Conservation (phyloP, 2,888 invertebrate species). For the Lampropteryx suffumata region DNA sequence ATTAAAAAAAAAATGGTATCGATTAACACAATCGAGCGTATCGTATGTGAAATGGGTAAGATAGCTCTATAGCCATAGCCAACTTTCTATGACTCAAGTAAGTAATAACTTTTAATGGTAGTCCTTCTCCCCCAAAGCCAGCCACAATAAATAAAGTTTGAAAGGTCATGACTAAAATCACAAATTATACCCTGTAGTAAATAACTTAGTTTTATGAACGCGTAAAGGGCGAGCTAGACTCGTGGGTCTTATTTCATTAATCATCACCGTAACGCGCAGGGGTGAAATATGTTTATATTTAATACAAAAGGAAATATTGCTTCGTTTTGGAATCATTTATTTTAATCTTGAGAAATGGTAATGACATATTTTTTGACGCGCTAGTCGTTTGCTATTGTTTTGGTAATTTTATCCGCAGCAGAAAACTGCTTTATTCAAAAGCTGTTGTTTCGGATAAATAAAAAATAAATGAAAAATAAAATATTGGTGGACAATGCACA, state of each 20-base stretch:
- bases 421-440: too few species aligned
- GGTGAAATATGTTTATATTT: slow-evolving; percentile 68
- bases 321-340: slow-evolving; percentile 49
- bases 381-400: not conserved
- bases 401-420: not conserved
- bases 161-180: slow-evolving; percentile 24
- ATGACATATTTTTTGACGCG: slow-evolving; percentile 37
- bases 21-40: too few species aligned
- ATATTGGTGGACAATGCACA: too few species aligned
- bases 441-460: too few species aligned
- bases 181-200: slow-evolving; percentile 45
- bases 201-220: slow-evolving; percentile 65
- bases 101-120: not conserved
- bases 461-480: too few species aligned
- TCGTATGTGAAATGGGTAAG: too few species aligned
- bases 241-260: slow-evolving; percentile 66
- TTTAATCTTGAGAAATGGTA: slow-evolving; percentile 50
- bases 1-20: too few species aligned
- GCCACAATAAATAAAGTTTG: slow-evolving; percentile 17
- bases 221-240: slow-evolving; percentile 56
- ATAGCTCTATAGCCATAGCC: too few species aligned
- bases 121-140: not conserved
- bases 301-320: slow-evolving; percentile 23
- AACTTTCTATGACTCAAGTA: too few species aligned
- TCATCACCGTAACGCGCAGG: slow-evolving; percentile 67